Evolutionary conservation across 1,140 invertebrate species (phyloP), one percentile per base, ranked within the genome.

Genomic region (honey bee (Apis mellifera)): DNA sequence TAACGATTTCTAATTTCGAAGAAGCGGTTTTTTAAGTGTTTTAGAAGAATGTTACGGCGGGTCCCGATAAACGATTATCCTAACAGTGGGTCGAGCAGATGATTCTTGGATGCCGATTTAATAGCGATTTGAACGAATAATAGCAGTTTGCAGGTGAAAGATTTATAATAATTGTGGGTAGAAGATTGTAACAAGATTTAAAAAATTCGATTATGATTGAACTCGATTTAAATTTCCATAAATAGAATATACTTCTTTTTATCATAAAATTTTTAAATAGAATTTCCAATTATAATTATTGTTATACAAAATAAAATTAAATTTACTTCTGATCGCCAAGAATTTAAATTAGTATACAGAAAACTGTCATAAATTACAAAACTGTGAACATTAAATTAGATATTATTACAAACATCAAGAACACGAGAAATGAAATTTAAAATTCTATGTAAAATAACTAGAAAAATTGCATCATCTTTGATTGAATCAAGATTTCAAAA

Each of bases 1-100:
- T 73, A 42, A 42, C 70, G 52, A 42, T 42, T 65, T 80, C 60
- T 74, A 73, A 80, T 55, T 71, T 54, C 23, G 11, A 48, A 12
- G 7, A 15, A 71, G n/a, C 57, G 21, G 17, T 48, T 2, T 42
- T 1, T 48, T 60, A 74, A n/a, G 19, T 54, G 5, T 23, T 69
- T 69, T 4, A 50, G 9, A 69, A 9, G 66, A 9, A 50, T 23
- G 42, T 69, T 69, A 15, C n/a, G n/a, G 7, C 7, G 9, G 19
- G 42, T 48, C 5, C n/a, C 9, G 64, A 26, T 7, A 42, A 65
- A 9, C 26, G 64, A 11, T 21, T 32, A 32, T 11, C 32, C 9
- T 9, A 66, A 42, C 9, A 19, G 26, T 42, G 64, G 19, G 11
- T 42, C 4, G 9, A 3, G 19, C 9, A 13, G 5, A n/a, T 48